Conservation (phyloP, 2,888 invertebrate genomes). For the Phalangium opilio region DNA sequence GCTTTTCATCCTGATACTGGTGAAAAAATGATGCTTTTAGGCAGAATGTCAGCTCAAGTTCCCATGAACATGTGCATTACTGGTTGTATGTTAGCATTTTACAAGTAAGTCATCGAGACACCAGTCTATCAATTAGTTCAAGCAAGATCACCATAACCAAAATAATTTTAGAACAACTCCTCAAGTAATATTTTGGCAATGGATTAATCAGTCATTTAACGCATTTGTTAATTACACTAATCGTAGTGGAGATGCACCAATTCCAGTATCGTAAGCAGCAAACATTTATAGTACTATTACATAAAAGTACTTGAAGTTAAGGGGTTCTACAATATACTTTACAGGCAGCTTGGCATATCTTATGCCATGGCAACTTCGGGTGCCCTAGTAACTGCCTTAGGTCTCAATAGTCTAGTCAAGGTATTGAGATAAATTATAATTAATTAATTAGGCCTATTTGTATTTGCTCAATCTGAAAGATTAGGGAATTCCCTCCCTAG, state of each 20-base stretch:
- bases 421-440: slow-evolving; percentile 34
- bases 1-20: slow-evolving; percentile 98
- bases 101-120: no score
- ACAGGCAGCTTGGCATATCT: slow-evolving; percentile 58
- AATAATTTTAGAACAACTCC: slow-evolving; percentile 48
- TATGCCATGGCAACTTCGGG: slow-evolving; percentile 82
- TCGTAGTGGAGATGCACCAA: slow-evolving; percentile 41
- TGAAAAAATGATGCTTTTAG: slow-evolving; percentile 81
- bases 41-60: slow-evolving; percentile 96
- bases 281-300: no score
- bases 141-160: neutral
- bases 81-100: slow-evolving; percentile 93
- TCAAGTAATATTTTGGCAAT: slow-evolving; percentile 94
- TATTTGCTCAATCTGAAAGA: no score
- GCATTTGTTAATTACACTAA: slow-evolving; percentile 97
- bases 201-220: slow-evolving; percentile 97
- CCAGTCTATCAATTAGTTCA: neutral
- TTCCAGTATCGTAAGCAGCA: slow-evolving; percentile 21
- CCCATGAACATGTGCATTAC: slow-evolving; percentile 95
- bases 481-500: no score
- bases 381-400: slow-evolving; percentile 74
- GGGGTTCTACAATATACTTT: no score
- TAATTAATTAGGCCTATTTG: no score
- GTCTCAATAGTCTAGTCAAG: slow-evolving; percentile 65
- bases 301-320: no score